Evolutionary conservation across 2,888 invertebrate species (phyloP), one percentile per base, ranked within the genome.

Genomic region (Hemistola chrysoprasaria): DNA sequence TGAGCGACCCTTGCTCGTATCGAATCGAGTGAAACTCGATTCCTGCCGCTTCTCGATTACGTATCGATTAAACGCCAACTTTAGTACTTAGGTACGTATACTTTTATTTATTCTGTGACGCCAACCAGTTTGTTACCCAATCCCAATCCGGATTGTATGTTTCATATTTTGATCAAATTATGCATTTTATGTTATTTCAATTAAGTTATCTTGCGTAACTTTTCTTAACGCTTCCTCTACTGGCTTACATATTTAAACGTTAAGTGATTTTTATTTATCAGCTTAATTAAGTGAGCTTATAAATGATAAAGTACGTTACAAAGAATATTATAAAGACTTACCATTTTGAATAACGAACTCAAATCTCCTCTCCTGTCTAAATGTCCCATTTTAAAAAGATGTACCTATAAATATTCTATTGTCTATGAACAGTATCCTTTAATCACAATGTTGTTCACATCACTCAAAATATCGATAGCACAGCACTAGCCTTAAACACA

Each of bases 391-490:
- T 68, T 74, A 38, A 31, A 38, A 30, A 26, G n/a, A n/a, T n/a
- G n/a, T n/a, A n/a, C n/a, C n/a, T n/a, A n/a, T n/a, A 36, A 30
- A 29, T 43, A 43, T 27, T 41, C 10, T 34, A 44, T 65, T 69
- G 61, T 67, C 59, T 64, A 59, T 53, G 52, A 48, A 51, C 60
- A 56, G 48, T 62, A 37, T 62, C 26, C 47, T 40, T 40, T 47
- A 47, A 53, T 63, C 70, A 75, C 69, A 72, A 80, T 59, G 63
- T 71, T 66, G 66, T 70, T 76, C 81, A 85, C 84, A 84, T 78
- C 59, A 79, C 79, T 84, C 81, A 86, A 72, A 57, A 63, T 52
- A 70, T 66, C 50, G 59, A 57, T 59, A 62, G 49, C 76, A 71
- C 70, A 58, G 56, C 81, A 81, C 81, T 75, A 65, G 67, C 65